phyloP scores from a whole-genome alignment of 2,113 vertebrate genomes.

The Leptobrachium leishanense region DNA sequence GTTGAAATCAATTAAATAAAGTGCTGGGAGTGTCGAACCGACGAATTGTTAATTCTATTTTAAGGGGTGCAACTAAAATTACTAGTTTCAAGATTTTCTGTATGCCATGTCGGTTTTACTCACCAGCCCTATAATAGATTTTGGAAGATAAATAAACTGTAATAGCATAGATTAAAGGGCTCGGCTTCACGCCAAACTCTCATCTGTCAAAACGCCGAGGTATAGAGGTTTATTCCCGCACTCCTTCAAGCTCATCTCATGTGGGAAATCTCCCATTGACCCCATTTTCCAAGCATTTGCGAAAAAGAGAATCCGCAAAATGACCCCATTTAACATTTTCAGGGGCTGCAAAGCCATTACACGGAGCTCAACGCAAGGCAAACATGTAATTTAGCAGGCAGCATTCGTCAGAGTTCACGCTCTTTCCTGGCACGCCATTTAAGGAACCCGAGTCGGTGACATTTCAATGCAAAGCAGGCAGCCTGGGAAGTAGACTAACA shows the following conservation, averaged over 20 bases:
- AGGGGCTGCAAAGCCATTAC: constrained; percentile 54
- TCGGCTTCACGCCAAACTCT: not conserved
- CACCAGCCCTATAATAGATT: constrained; percentile 7
- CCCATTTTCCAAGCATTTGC: constrained; percentile 48
- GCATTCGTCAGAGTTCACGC: constrained; percentile 61
- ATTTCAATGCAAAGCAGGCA: constrained; percentile 60
- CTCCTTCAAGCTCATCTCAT: not conserved
- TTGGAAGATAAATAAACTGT: too few relatives aligned
- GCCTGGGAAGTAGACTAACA: constrained; percentile 56
- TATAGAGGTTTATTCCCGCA: not conserved
- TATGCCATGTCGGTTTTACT: too few relatives aligned
- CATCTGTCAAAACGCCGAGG: not conserved
- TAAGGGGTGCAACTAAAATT: too few relatives aligned
- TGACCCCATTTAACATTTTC: constrained; percentile 51
- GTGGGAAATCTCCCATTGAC: constrained; percentile 19
- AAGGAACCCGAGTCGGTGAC: constrained; percentile 49
- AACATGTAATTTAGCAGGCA: constrained; percentile 65
- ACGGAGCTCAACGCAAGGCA: constrained; percentile 55
- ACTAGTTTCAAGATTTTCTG: too few relatives aligned
- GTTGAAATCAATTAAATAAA: too few relatives aligned
- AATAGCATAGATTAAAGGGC: not conserved
- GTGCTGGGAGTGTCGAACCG: too few relatives aligned
- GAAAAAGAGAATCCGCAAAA: constrained; percentile 48
- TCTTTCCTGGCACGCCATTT: constrained; percentile 53
- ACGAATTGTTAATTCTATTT: too few relatives aligned